phyloP scores from a whole-genome alignment of 2,113 vertebrate species.

The Leptocoma aspasia region DNA sequence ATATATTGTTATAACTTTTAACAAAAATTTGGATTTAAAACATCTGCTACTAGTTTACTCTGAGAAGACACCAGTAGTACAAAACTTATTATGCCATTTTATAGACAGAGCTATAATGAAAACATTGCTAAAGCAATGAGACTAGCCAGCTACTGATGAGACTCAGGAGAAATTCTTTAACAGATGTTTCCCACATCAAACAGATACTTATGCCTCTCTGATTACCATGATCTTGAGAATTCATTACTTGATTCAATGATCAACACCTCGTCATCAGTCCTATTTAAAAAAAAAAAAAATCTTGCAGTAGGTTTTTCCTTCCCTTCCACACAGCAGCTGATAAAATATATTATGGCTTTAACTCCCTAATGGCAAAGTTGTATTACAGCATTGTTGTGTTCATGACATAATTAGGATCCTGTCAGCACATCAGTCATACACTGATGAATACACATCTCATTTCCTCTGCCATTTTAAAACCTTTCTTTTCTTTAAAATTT shows the following conservation, averaged over 20 bases:
- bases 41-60: neutral
- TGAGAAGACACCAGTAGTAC: slow-evolving; percentile 4
- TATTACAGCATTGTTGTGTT: neutral
- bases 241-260: slow-evolving; percentile 58
- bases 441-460: neutral
- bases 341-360: slow-evolving; percentile 16
- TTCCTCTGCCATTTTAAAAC: neutral
- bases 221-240: slow-evolving; percentile 69
- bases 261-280: slow-evolving; percentile 41
- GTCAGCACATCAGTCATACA: slow-evolving; percentile 20
- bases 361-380: neutral
- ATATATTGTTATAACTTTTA: neutral
- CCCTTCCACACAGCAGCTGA: slow-evolving; percentile 14
- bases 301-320: slow-evolving; percentile 26
- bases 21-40: slow-evolving; percentile 3
- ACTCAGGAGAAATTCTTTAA: slow-evolving; percentile 68
- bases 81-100: slow-evolving; percentile 17
- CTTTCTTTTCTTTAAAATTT: too few relatives aligned
- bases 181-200: slow-evolving; percentile 73
- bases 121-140: slow-evolving; percentile 42
- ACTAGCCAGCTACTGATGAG: slow-evolving; percentile 59
- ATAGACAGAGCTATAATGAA: slow-evolving; percentile 52
- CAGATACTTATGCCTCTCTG: slow-evolving; percentile 60
- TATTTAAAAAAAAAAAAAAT: slow-evolving; percentile 40
- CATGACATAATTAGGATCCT: slow-evolving; percentile 38